Conservation (phyloP, 2,888 invertebrate genomes). For the Stenoptilia bipunctidactyla region DNA sequence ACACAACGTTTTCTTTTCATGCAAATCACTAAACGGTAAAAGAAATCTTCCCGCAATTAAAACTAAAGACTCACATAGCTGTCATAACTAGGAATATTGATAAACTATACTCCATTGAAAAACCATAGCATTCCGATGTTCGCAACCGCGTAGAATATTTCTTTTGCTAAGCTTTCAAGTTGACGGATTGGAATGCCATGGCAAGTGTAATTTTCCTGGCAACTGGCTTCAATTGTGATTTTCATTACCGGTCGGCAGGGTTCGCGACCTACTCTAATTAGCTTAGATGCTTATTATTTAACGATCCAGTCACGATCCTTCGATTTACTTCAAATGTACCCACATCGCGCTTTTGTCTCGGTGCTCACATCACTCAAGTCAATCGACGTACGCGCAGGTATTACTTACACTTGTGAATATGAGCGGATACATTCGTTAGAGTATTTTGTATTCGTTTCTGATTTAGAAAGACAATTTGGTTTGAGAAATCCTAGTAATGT, state of each 20-base stretch:
- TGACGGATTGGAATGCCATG: slow-evolving; percentile 34
- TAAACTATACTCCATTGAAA: too few relatives aligned
- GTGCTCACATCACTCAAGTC: slow-evolving; percentile 46
- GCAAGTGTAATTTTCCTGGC: slow-evolving; percentile 56
- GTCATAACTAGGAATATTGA: too few relatives aligned
- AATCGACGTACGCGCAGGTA: slow-evolving; percentile 25
- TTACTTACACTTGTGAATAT: slow-evolving; percentile 24
- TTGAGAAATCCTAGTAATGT: too few relatives aligned
- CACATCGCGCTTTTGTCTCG: slow-evolving; percentile 40
- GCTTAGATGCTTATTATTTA: slow-evolving; percentile 65
- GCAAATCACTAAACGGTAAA: too few relatives aligned
- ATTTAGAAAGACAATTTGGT: too few relatives aligned
- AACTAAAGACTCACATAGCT: too few relatives aligned
- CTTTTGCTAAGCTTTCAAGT: too few relatives aligned
- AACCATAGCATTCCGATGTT: too few relatives aligned
- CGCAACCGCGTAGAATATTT: too few relatives aligned
- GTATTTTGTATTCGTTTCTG: too few relatives aligned
- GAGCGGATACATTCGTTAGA: slow-evolving; percentile 20
- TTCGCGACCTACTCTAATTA: slow-evolving; percentile 68
- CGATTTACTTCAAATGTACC: slow-evolving; percentile 60
- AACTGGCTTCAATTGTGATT: slow-evolving; percentile 61
- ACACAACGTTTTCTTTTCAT: too few relatives aligned
- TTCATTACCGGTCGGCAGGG: slow-evolving; percentile 60
- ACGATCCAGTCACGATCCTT: slow-evolving; percentile 58
- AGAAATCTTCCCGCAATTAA: too few relatives aligned